Evolutionary conservation across 2,797 vertebrate species (phyloP).

Genomic region (Falco berigora): DNA sequence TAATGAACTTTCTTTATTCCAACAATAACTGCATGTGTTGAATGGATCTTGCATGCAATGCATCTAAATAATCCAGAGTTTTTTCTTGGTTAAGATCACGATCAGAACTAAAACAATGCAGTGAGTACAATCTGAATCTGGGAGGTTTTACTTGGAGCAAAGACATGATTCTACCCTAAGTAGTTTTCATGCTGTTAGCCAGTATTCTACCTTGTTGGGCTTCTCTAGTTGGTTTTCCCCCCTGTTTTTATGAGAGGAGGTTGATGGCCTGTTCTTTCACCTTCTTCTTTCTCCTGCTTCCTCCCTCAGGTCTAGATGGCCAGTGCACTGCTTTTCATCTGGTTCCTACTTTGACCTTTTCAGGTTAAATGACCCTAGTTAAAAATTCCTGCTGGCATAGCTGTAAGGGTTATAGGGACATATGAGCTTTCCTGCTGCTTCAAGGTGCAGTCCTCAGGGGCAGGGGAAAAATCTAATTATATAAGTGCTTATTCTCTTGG

Average conservation of each 20-base stretch:
- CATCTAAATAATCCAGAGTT: background rate
- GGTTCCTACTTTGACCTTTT: slow-evolving; percentile 49
- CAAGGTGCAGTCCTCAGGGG: slow-evolving; percentile 26
- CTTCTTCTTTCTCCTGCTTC: slow-evolving; percentile 12
- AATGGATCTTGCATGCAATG: background rate
- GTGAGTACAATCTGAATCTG: background rate
- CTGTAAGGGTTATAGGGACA: slow-evolving; percentile 10
- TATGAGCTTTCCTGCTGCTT: slow-evolving; percentile 51
- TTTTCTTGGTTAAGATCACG: background rate
- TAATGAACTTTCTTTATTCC: slow-evolving; percentile 22
- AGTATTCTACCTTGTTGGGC: background rate
- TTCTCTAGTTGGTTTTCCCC: background rate
- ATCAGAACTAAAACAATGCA: background rate
- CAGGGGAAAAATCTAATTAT: slow-evolving; percentile 47
- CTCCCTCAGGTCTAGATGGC: slow-evolving; percentile 12
- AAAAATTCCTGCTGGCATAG: slow-evolving; percentile 51
- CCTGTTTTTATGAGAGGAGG: slow-evolving; percentile 1
- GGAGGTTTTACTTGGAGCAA: background rate
- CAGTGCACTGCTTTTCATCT: slow-evolving; percentile 52
- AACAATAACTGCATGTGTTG: background rate
- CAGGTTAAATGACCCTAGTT: slow-evolving; percentile 45
- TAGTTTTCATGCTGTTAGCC: background rate
- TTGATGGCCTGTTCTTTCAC: slow-evolving; percentile 21
- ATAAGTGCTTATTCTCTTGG: slow-evolving; percentile 24
- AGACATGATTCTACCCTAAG: background rate